Base-by-base conservation (phyloP, 2,888 invertebrate species). In the Ellobium chinense region DNA sequence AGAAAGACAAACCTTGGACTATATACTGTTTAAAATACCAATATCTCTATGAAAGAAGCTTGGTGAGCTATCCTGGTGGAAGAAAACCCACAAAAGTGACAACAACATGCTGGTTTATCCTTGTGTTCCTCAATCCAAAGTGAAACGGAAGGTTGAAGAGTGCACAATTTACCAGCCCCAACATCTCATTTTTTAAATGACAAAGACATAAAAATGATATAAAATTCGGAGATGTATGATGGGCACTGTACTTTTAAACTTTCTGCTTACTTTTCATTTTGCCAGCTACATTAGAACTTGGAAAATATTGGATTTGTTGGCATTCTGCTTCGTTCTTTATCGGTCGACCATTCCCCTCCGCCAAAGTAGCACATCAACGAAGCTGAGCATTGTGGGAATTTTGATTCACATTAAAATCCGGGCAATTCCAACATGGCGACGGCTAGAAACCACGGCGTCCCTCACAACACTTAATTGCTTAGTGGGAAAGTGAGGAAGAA, bases 141-240 rank as follows among this genome's bases (percentile, higher is more conserved):
- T n/a, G n/a, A n/a, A n/a, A n/a, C n/a, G n/a, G n/a, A n/a, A n/a
- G n/a, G n/a, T 2, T 24, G 2, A 29, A 29, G 36, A 31, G n/a
- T 76, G 76, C 76, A 76, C 76, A 76, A 76, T 76, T 63, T 65
- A 66, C 34, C 21, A 76, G 66, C 65, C 76, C 54, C 29, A 76
- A 76, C 76, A 76, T 76, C 76, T 66, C n/a, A 14, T 18, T 39
- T 66, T 76, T 24, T 56, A 56, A 24, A 27, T n/a, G 34, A 24
- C 9, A 65, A 29, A n/a, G 7, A 7, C 5, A 9, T n/a, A 60
- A 18, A 60, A 60, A 9, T 18, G 7, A 60, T n/a, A 14, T 9
- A 24, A 21, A 18, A 60, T 7, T n/a, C 7, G 14, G 7, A 46
- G 5, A 60, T 9, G n/a, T 7, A 1, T 46, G 63, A 62, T 24